A percentile compares a stretch with the other conserved stretches of the same genome.
phyloP scores from a whole-genome alignment of 2,888 invertebrate species.

The Dryobotodes eremita region DNA sequence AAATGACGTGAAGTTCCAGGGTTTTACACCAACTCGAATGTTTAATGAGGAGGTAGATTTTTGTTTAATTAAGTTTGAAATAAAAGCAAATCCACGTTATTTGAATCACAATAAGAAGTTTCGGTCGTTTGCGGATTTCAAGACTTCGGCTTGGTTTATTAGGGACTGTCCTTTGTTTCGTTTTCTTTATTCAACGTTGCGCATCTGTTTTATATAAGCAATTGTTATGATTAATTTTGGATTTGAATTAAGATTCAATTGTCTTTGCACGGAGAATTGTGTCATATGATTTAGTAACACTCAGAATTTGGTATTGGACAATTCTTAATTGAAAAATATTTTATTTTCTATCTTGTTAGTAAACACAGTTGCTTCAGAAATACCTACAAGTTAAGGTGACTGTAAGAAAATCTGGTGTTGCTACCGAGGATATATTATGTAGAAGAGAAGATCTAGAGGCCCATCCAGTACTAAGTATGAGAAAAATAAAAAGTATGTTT shows the following conservation, averaged over 20 bases:
- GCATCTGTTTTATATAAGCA: conserved; percentile 28
- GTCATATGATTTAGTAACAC: not conserved
- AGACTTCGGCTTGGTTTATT: conserved; percentile 42
- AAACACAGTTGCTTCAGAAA: not conserved
- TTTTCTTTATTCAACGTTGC: conserved; percentile 37
- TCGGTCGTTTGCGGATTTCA: conserved; percentile 49
- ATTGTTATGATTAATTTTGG: conserved; percentile 41
- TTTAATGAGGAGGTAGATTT: conserved; percentile 73
- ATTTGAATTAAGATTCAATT: conserved; percentile 14
- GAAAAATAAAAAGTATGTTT: not conserved
- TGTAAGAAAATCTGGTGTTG: not conserved
- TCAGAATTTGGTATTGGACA: not conserved
- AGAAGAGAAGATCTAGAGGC: not conserved
- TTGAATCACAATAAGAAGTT: conserved; percentile 71
- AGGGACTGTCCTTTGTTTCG: conserved; percentile 61
- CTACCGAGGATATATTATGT: not conserved
- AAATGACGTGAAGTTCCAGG: conserved; percentile 41
- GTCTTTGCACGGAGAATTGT: not conserved
- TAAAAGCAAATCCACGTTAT: conserved; percentile 67
- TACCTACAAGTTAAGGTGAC: not conserved
- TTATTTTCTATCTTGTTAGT: not conserved
- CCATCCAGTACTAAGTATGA: not conserved
- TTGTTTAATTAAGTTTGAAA: conserved; percentile 74
- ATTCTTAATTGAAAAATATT: not conserved
- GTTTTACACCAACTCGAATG: conserved; percentile 65